A percentile compares a stretch with the other conserved stretches of the same genome.
Conservation (phyloP, 2,888 invertebrate genomes). For the Apantesis nais region DNA sequence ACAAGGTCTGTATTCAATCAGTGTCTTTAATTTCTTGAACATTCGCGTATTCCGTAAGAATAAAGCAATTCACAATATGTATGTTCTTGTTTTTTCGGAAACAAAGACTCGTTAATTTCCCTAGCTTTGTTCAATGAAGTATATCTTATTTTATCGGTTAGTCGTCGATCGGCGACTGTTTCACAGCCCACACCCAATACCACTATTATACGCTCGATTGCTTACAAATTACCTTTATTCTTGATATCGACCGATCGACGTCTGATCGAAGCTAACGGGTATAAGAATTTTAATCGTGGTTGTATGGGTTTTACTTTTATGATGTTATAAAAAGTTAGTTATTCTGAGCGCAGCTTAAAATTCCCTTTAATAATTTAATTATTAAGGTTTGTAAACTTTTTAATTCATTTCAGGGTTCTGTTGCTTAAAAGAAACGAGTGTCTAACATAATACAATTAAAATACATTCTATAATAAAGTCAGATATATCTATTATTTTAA, state of each 20-base stretch:
- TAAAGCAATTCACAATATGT: conserved; percentile 13
- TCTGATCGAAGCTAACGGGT: conserved; percentile 32
- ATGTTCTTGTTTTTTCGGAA: conserved; percentile 23
- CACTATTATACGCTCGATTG: conserved; percentile 76
- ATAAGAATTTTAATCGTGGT: conserved; percentile 21
- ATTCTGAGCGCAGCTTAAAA: not conserved
- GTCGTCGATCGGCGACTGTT: conserved; percentile 45
- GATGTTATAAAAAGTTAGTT: not conserved
- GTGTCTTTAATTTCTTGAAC: not conserved
- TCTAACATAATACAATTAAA: not conserved
- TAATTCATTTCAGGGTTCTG: not conserved
- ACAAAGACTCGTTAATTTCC: conserved; percentile 56
- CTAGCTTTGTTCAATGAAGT: conserved; percentile 59
- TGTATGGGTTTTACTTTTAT: conserved; percentile 11
- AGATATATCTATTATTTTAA: no score
- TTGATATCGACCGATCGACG: conserved; percentile 55
- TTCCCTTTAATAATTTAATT: not conserved
- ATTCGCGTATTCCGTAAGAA: conserved; percentile 6
- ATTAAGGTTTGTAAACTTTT: not conserved
- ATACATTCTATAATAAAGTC: not conserved
- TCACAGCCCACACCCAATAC: conserved; percentile 68
- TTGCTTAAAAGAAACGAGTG: not conserved
- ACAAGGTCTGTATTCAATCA: not conserved
- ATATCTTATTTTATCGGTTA: conserved; percentile 59
- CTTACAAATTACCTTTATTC: conserved; percentile 69